Percentiles rank a stretch among this genome's conserved stretches.
phyloP scores from a whole-genome alignment of 2,113 vertebrate genomes.

The Noctilio leporinus region DNA sequence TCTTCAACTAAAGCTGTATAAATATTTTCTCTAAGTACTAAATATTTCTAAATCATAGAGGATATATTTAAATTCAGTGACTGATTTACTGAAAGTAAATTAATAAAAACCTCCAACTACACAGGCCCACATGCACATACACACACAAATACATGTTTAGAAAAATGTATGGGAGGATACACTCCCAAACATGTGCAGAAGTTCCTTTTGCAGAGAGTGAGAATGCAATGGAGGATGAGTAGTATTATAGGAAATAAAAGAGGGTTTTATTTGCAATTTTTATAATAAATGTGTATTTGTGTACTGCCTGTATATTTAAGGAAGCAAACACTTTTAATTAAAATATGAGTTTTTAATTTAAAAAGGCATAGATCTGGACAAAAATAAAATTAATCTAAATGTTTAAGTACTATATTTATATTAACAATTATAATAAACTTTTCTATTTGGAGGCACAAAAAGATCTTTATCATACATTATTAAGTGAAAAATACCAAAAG shows the following conservation, averaged over 20 bases:
- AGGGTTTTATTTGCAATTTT: not conserved
- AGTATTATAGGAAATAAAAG: not conserved
- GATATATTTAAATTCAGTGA: conserved; percentile 42
- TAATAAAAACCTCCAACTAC: not conserved
- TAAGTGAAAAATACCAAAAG: not conserved
- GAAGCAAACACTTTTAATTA: not conserved
- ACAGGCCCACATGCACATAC: not conserved
- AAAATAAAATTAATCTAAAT: not conserved
- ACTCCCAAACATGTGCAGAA: not conserved
- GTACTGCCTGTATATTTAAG: not conserved
- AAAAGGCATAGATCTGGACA: not conserved
- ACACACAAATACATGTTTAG: not conserved
- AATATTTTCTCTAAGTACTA: conserved; percentile 62
- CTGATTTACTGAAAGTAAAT: conserved; percentile 29
- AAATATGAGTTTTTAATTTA: not conserved
- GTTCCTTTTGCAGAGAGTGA: not conserved
- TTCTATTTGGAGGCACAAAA: not conserved
- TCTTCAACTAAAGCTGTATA: conserved; percentile 55
- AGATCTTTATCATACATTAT: not conserved
- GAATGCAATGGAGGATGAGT: not conserved
- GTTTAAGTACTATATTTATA: not conserved
- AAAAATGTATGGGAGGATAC: not conserved
- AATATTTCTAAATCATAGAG: conserved; percentile 53
- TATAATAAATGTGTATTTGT: not conserved
- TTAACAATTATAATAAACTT: conserved; percentile 1